Base-by-base conservation (phyloP, 2,888 invertebrate species). In the Maniola hyperantus region DNA sequence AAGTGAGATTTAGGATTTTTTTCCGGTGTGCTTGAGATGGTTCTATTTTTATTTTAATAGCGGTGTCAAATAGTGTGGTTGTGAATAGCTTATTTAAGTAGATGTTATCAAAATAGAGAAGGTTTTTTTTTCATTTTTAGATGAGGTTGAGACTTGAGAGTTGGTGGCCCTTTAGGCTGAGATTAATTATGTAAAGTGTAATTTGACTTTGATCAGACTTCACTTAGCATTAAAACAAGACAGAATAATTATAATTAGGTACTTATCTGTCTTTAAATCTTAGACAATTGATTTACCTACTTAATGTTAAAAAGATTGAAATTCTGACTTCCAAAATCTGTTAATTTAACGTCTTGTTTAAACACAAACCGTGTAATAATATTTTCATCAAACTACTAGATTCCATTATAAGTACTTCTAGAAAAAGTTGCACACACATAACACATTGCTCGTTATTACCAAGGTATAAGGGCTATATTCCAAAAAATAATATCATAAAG, bases 381-480 rank as follows among this genome's bases (percentile, higher is more conserved):
- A 4, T 26, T 26, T 26, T 26, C 26, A 26, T 26, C 26, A 26
- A 26, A 26, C 26, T 26, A 26, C 26, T 26, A 36, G 8, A 2
- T 36, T 36, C 6, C 8, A 36, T 36, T 36, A 36, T 8, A 42
- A 0, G 42, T 42, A 42, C 5, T 54, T 15, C 8, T 15, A n/a
- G 8, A 36, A 36, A 36, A 54, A 39, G 11, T 39, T 20, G 1
- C 10, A 18, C 5, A 57, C 7, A 13, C 11, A 34, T 11, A 11
- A 44, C 44, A 44, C 44, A 44, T 36, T 50, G 34, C 26, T 33
- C 42, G 34, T 63, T 33, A 51, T 63, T 57, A 20, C 15, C 36
- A 53, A 11, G 18, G 7, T 39, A 67, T 64, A 67, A 64, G 54
- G 13, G 39, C 34, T 55, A 67, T 42, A 55, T 61, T 67, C 18